Conservation (phyloP, 2,888 invertebrate genomes). For the Miltochrista miniata region DNA sequence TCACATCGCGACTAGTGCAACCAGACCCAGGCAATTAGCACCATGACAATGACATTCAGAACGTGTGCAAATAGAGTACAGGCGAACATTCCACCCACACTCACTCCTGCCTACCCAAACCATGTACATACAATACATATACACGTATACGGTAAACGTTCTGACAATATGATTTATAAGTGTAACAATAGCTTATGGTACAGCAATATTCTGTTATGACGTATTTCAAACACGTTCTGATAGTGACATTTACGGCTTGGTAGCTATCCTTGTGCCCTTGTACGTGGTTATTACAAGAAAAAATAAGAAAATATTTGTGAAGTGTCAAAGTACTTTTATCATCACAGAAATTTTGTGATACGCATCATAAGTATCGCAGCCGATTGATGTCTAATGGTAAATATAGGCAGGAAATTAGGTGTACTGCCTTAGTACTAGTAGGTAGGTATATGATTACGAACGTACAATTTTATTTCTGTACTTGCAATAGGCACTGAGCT, state of each 20-base stretch:
- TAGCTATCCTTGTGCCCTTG: conserved; percentile 29
- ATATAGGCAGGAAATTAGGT: too few relatives aligned
- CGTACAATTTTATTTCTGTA: too few relatives aligned
- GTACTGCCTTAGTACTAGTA: too few relatives aligned
- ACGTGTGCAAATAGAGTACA: conserved; percentile 73
- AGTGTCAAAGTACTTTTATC: too few relatives aligned
- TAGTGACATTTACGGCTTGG: conserved; percentile 36
- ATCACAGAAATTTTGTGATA: too few relatives aligned
- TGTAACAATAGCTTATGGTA: conserved; percentile 35
- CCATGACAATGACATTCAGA: conserved; percentile 79
- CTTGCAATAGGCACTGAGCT: too few relatives aligned
- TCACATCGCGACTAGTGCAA: conserved; percentile 31
- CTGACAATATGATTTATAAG: conserved; percentile 35
- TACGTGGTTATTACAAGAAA: conserved; percentile 9
- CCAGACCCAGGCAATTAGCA: conserved; percentile 67
- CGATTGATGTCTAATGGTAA: too few relatives aligned
- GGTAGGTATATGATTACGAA: too few relatives aligned
- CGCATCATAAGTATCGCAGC: too few relatives aligned
- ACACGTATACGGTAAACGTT: conserved; percentile 3
- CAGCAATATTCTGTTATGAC: conserved; percentile 31
- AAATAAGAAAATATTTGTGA: too few relatives aligned
- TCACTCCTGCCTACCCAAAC: conserved; percentile 23
- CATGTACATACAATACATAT: neutral
- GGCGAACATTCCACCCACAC: conserved; percentile 32
- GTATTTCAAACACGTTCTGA: conserved; percentile 36